Base-by-base conservation (phyloP, 2,888 invertebrate genomes). In the Calameuta idolon region DNA sequence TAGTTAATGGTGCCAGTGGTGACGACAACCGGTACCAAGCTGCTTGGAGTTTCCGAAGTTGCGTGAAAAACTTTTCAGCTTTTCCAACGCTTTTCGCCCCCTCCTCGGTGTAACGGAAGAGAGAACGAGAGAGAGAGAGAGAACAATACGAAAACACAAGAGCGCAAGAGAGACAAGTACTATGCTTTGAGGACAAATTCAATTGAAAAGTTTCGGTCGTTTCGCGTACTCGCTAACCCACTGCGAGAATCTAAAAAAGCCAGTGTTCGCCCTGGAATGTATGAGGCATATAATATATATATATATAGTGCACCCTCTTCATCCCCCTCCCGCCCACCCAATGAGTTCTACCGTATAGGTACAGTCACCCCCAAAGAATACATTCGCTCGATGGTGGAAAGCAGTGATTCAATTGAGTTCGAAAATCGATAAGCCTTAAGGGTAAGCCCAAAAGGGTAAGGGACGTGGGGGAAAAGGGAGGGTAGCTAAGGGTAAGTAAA, bases 361-460 rank as follows among this genome's bases (percentile, higher is more conserved):
- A 55, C 40, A 55, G 40, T 55, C 40, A 23, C 40, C 23, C 15
- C 9, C 40, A 55, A 55, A 55, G 40, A 55, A 55, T 55, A 55
- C 40, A 55, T 23, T 55, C 40, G 23, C 40, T 23, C 40, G 40
- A 55, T 55, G 23, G 40, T 55, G 23, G 40, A 55, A 55, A 55
- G 40, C 40, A 55, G 40, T 55, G 40, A 55, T 55, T 55, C 40
- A 55, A 55, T 55, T 55, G 40, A 55, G 5, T 55, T 55, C 23
- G 75, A 69, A 37, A 74, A 69, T 74, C 77, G 74, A 77, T 74
- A 77, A 68, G 77, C 69, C 74, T 74, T 69, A 34, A 74, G 77
- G 77, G 74, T 74, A 35, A 55, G 23, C 1, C 23, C 23, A 55
- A 40, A 15, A 15, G 40, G 40, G 40, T 15, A 15, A 15, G 15